A percentile compares a stretch with the other conserved stretches of the same genome.
Evolutionary conservation across 1,140 invertebrate genomes (phyloP).

Genomic region (Rhynchophorus ferrugineus): DNA sequence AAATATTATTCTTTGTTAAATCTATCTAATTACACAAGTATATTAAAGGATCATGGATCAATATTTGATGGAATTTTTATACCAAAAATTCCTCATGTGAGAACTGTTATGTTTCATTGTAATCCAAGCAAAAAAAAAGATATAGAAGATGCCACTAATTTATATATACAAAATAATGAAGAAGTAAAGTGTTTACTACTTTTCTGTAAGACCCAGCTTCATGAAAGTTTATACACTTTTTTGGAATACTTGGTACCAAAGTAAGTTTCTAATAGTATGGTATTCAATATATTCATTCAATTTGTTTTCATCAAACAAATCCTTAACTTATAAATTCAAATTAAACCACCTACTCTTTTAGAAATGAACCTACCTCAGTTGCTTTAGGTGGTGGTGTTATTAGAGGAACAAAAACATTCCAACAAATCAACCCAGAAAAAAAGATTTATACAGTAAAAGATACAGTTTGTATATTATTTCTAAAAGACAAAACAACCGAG

Average conservation of each 20-base stretch:
- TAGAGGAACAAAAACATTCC: conserved; percentile 22
- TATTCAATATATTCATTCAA: neutral
- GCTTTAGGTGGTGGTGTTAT: conserved; percentile 30
- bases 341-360: neutral
- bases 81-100: conserved; percentile 27
- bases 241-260: conserved; percentile 26
- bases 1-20: neutral
- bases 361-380: conserved; percentile 16
- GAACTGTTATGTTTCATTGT: conserved; percentile 26
- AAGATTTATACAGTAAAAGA: conserved; percentile 14
- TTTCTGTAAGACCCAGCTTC: conserved; percentile 21
- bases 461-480: conserved; percentile 25
- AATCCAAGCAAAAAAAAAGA: conserved; percentile 18
- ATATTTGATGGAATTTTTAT: conserved; percentile 29
- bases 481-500: conserved; percentile 15
- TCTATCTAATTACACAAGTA: neutral
- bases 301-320: neutral
- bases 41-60: conserved; percentile 19
- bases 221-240: conserved; percentile 18
- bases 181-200: conserved; percentile 26
- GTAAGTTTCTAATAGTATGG: conserved; percentile 15
- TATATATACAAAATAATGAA: conserved; percentile 22
- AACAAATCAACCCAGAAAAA: conserved; percentile 9
- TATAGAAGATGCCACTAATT: conserved; percentile 8
- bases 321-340: neutral